Evolutionary conservation across 2,797 vertebrate genomes (phyloP).

Genomic region (Phrynocephalus forsythii): DNA sequence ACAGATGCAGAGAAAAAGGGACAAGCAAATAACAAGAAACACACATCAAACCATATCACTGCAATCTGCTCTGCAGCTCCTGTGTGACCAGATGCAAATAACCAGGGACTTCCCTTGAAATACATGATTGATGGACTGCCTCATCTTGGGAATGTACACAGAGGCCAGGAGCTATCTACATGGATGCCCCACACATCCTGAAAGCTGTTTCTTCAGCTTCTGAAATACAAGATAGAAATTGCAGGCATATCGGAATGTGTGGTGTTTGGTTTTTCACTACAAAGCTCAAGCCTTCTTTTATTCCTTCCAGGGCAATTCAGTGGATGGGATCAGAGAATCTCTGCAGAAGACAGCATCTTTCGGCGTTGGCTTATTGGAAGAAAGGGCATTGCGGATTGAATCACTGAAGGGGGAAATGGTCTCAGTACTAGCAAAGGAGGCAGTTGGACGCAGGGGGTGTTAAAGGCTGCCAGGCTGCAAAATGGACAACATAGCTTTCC

Average conservation of each 20-base stretch:
- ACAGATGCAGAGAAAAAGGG: slow-evolving; percentile 38
- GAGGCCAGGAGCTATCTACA: background rate
- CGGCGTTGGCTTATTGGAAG: background rate
- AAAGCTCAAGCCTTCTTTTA: background rate
- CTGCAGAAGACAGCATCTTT: background rate
- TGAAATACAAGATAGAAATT: background rate
- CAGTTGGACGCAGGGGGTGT: background rate
- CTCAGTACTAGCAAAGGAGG: background rate
- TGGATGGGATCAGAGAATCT: background rate
- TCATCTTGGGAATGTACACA: background rate
- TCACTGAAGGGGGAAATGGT: background rate
- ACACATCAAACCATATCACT: slow-evolving; percentile 9
- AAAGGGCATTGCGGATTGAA: background rate
- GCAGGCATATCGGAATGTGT: background rate
- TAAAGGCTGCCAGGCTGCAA: background rate
- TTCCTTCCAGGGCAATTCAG: background rate
- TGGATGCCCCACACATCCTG: background rate
- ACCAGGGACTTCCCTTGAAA: background rate
- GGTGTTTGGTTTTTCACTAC: background rate
- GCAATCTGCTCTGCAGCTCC: slow-evolving; percentile 24
- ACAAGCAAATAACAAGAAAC: slow-evolving; percentile 36
- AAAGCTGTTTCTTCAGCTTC: background rate
- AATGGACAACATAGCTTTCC: background rate
- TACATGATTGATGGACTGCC: background rate
- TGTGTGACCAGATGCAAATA: slow-evolving; percentile 2